phyloP scores from a whole-genome alignment of 2,113 vertebrate species.

The Urocynchramus pylzowi region DNA sequence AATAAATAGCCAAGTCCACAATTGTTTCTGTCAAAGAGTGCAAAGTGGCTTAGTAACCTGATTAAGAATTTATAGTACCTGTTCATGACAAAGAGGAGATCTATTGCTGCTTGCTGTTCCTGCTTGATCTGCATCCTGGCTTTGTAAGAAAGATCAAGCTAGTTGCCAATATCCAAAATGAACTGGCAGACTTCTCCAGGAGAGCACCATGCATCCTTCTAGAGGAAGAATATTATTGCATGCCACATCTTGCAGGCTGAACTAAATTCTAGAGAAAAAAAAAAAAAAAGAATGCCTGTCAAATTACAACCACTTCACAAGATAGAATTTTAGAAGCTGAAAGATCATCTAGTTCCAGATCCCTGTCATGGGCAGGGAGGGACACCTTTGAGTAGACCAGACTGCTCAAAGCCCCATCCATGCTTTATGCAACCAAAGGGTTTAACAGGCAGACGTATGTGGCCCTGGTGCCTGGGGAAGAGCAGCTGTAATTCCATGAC shows the following conservation, averaged over 20 bases:
- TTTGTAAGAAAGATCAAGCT: background rate
- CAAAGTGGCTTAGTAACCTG: background rate
- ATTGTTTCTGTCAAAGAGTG: background rate
- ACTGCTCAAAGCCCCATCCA: background rate
- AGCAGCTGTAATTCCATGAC: background rate
- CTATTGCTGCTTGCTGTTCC: background rate
- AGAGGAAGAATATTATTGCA: background rate
- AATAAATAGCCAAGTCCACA: background rate
- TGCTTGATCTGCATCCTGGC: background rate
- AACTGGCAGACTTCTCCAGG: background rate
- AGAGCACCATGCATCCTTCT: background rate
- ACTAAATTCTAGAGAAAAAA: background rate
- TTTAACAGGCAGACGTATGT: background rate
- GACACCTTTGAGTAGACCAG: background rate
- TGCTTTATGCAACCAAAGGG: background rate
- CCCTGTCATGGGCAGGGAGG: background rate
- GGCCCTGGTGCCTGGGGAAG: background rate
- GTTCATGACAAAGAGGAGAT: background rate
- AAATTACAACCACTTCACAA: background rate
- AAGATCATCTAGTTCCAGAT: background rate
- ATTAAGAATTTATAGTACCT: background rate
- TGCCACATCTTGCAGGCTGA: background rate
- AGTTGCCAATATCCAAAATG: background rate
- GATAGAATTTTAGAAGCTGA: background rate
- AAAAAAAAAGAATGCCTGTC: background rate